A percentile compares a stretch with the other conserved stretches of the same genome.
These are phyloP conservation scores for Melipona quadrifasciata DNA, from an alignment of 1,140 invertebrate species.

Conservation along the genomic window DNA sequence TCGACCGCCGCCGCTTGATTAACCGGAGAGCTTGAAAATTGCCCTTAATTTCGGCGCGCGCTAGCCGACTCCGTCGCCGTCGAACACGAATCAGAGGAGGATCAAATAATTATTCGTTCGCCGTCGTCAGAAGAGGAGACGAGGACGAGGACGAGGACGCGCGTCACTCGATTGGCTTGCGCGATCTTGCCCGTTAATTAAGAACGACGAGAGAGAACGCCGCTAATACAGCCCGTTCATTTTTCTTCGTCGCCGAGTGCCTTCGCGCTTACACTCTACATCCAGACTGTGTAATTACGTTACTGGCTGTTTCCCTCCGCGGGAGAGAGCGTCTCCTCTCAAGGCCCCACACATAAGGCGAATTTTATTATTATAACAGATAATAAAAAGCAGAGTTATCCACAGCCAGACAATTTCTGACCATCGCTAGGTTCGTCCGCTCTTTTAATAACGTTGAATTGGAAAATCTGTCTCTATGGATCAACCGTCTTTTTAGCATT, in stretches of 20 bases:
- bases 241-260: conserved; percentile 18
- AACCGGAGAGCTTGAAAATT: conserved; percentile 32
- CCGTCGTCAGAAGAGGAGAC: neutral
- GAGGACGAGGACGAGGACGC: too few species aligned
- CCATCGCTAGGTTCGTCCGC: too few species aligned
- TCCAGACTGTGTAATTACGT: conserved; percentile 26
- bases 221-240: conserved; percentile 22
- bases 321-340: neutral
- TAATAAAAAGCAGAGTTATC: too few species aligned
- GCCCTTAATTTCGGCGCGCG: neutral
- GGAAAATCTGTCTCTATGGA: too few species aligned
- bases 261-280: neutral
- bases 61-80: too few species aligned
- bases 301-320: conserved; percentile 12
- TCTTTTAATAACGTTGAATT: too few species aligned
- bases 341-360: too few species aligned
- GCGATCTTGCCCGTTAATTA: conserved; percentile 41
- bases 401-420: too few species aligned
- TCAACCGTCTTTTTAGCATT: too few species aligned
- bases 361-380: too few species aligned
- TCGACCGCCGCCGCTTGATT: conserved; percentile 14
- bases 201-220: neutral
- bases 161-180: neutral
- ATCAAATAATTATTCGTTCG: conserved; percentile 27
- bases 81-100: conserved; percentile 2